Evolutionary conservation across 2,797 vertebrate species (phyloP).

Genomic region (Tokudaia tokunoshimensis): DNA sequence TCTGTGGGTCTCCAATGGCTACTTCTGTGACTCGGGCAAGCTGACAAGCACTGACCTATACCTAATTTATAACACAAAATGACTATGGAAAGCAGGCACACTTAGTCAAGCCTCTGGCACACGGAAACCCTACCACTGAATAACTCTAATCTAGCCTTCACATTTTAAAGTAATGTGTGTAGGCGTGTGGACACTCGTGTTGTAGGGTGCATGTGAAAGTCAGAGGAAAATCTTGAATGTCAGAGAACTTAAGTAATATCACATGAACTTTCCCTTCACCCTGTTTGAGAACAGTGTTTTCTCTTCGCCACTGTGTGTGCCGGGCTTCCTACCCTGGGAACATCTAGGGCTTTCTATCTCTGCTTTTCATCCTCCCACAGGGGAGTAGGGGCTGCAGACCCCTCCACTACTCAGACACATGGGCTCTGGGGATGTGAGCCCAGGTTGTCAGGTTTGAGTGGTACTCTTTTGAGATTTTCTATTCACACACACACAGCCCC

Average conservation of each 20-base stretch:
- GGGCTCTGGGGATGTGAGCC: background rate
- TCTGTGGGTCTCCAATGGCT: background rate
- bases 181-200: too few species aligned
- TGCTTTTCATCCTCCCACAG: background rate
- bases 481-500: background rate
- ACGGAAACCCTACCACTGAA: background rate
- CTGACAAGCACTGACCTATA: constrained; percentile 14
- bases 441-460: background rate
- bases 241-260: background rate
- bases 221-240: background rate
- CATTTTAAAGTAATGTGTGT: background rate
- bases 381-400: background rate
- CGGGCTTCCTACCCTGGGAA: background rate
- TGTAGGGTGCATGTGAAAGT: too few species aligned
- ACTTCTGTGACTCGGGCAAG: background rate
- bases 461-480: background rate
- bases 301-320: background rate
- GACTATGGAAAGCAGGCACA: constrained; percentile 7
- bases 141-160: background rate
- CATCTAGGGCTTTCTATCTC: too few species aligned
- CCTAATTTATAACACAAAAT: constrained; percentile 8
- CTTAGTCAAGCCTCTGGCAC: background rate
- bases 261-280: background rate
- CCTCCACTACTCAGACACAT: too few species aligned
- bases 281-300: background rate